A percentile compares a stretch with the other conserved stretches of the same genome.
phyloP scores from a whole-genome alignment of 2,888 invertebrate species.

The Xanthostigma xanthostigma region DNA sequence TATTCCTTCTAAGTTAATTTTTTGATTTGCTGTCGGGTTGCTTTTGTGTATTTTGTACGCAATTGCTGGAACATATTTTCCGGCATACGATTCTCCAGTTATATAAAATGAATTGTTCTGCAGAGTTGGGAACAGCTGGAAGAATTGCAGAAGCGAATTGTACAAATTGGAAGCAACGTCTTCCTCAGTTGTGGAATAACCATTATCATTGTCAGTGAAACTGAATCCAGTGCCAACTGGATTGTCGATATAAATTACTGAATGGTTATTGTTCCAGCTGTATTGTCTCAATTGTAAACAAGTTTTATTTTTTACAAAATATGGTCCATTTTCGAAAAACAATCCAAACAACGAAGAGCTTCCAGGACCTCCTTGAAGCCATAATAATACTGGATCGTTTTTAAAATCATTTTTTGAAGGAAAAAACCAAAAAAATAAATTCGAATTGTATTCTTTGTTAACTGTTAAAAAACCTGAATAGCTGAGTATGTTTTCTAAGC shows the following conservation, averaged over 20 bases:
- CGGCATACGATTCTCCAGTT: slow-evolving; percentile 74
- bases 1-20: slow-evolving; percentile 48
- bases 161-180: slow-evolving; percentile 63
- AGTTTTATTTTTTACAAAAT: slow-evolving; percentile 2
- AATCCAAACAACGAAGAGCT: no score
- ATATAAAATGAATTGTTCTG: slow-evolving; percentile 58
- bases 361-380: no score
- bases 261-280: slow-evolving; percentile 63
- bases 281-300: slow-evolving; percentile 26
- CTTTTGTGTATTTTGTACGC: slow-evolving; percentile 49
- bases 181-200: slow-evolving; percentile 58
- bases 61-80: slow-evolving; percentile 42
- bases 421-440: no score
- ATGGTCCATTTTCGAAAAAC: no score
- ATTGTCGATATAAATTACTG: slow-evolving; percentile 72
- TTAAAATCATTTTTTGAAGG: background rate
- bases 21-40: slow-evolving; percentile 31
- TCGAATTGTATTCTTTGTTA: background rate
- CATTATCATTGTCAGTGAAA: slow-evolving; percentile 56
- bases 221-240: slow-evolving; percentile 82
- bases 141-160: slow-evolving; percentile 58
- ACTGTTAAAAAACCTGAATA: background rate
- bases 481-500: background rate
- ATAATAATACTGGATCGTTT: background rate
- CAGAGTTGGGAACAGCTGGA: slow-evolving; percentile 56